Evolutionary conservation across 1,140 invertebrate species (phyloP).

Genomic region (Caenorhabditis elegans): DNA sequence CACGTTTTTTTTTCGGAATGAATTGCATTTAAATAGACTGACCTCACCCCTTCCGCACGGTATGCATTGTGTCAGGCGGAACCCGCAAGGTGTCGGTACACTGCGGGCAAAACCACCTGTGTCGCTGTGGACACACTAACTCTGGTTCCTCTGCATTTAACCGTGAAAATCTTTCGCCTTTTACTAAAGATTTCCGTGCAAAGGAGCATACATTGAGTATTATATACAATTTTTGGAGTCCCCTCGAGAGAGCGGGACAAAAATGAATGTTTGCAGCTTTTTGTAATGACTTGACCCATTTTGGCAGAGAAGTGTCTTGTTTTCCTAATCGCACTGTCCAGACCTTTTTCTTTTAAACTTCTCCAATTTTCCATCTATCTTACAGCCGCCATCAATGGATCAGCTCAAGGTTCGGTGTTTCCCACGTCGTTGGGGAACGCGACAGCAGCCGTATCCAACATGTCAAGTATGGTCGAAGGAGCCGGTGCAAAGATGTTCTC

Average conservation of each 20-base stretch:
- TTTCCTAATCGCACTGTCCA: no score
- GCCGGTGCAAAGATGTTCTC: slow-evolving; percentile 65
- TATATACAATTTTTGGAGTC: slow-evolving; percentile 8
- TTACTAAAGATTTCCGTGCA: slow-evolving; percentile 30
- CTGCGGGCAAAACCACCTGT: no score
- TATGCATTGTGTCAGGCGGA: no score
- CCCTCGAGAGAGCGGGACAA: neutral
- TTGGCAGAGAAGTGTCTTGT: no score
- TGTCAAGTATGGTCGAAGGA: slow-evolving; percentile 62
- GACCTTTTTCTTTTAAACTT: no score
- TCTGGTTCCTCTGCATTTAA: no score
- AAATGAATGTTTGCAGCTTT: neutral
- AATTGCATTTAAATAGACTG: no score
- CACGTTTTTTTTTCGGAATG: no score
- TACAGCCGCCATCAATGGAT: slow-evolving; percentile 34
- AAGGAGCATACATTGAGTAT: slow-evolving; percentile 4
- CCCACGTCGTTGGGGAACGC: slow-evolving; percentile 57
- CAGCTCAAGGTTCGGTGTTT: slow-evolving; percentile 36
- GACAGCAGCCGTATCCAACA: slow-evolving; percentile 58
- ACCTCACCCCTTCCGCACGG: neutral
- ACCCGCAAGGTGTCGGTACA: no score
- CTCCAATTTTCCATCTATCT: neutral
- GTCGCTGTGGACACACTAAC: no score
- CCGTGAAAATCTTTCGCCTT: slow-evolving; percentile 21
- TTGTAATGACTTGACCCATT: no score